phyloP scores from a whole-genome alignment of 1,140 invertebrate species.

The Kradibia gibbosae region DNA sequence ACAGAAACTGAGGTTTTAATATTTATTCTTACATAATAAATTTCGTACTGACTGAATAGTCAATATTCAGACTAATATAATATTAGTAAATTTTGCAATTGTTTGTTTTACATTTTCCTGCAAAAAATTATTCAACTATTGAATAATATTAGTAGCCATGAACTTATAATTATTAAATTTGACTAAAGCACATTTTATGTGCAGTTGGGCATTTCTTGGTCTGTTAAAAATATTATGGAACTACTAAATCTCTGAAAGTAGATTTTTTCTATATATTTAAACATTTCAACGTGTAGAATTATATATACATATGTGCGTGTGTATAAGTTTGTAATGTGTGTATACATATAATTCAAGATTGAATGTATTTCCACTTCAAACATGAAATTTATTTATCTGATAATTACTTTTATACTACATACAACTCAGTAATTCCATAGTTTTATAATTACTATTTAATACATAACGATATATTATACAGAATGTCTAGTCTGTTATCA shows the following conservation, averaged over 20 bases:
- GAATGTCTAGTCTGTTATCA: constrained; percentile 68
- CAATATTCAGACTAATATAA: background rate
- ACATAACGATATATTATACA: constrained; percentile 55
- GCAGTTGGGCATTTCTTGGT: constrained; percentile 70
- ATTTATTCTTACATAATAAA: background rate
- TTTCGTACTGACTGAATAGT: background rate
- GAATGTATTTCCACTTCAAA: background rate
- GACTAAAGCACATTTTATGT: constrained; percentile 47
- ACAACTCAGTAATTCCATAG: constrained; percentile 52
- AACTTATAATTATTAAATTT: constrained; percentile 7
- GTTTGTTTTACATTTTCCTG: constrained; percentile 21
- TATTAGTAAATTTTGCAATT: constrained; percentile 17
- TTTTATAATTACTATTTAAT: constrained; percentile 27
- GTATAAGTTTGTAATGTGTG: too few species aligned
- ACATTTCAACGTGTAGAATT: background rate
- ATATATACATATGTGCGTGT: too few species aligned
- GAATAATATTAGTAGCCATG: constrained; percentile 5
- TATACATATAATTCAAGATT: background rate
- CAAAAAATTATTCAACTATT: constrained; percentile 3
- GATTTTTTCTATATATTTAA: background rate
- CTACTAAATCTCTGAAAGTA: constrained; percentile 33
- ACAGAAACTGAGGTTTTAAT: constrained; percentile 4
- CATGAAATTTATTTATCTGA: background rate
- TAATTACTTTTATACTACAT: background rate
- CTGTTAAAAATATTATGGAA: constrained; percentile 59